Base-by-base conservation (phyloP, 2,113 vertebrate genomes). In the Ammospiza nelsoni region DNA sequence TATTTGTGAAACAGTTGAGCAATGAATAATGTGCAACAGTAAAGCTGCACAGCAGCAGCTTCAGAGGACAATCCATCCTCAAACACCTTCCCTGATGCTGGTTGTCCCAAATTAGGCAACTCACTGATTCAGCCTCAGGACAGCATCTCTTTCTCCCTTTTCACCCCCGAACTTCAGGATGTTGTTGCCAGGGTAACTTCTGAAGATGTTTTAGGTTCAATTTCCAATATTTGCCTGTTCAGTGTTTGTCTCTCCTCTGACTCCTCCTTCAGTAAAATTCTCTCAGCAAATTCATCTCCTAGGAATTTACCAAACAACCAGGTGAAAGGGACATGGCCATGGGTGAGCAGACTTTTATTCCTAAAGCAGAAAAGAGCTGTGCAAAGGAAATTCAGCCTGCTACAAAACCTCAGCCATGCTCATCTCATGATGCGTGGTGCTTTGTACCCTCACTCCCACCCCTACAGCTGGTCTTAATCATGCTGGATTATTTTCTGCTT, bases 361-460 rank as follows among this genome's bases (percentile, higher is more conserved):
- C 29, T 72, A 69, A 75, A 91, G 54, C 17, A 89, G 44, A n/a
- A 44, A 22, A 81, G 31, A 75, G 17, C 8, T 61, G 25, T 6
- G 2, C 31, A 79, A 91, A 82, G 5, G 29, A 67, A 78, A 14
- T 44, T 58, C 28, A 67, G 41, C 33, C 28, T 17, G 6, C 15
- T 24, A 87, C 35, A 85, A 44, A 76, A 17, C 29, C 51, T 88
- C 55, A 92, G 39, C 23, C 49, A 59, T 54, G 2, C 41, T 78
- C 51, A 35, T 79, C 49, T 86, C 27, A 29, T 9, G 6, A 17
- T 37, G 7, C 1, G 1, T 59, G 27, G 15, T 39, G 19, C 29
- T 78, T 48, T 1, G 0, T 31, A 61, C 5, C 7, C 22, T 61
- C 5, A 33, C 24, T 82, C n/a, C 20, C 1, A 1, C 9, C 22